Evolutionary conservation across 2,797 vertebrate species (phyloP), one percentile per base, ranked within the genome.

Genomic region (Syngnathus rostellatus): DNA sequence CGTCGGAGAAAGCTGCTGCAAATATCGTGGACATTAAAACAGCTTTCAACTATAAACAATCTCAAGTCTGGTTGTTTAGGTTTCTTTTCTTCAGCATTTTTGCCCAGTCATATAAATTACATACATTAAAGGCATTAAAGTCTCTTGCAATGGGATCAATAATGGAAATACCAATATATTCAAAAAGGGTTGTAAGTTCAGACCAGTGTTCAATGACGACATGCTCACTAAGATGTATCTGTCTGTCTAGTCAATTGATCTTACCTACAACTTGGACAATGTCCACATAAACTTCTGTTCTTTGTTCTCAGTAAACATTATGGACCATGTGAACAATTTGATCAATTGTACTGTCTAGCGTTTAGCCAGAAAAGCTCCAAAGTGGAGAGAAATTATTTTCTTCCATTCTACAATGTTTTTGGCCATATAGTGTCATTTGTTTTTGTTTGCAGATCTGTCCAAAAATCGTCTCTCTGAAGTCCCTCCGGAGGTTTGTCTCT

Each of bases 381-480:
- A 23, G 19, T 11, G 5, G 5, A 17, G 23, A 55, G 6, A 21
- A 2, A 14, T 55, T 25, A 2, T 11, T 25, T 19, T 39, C 17
- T 58, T 1, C 31, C 55, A 37, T 38, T 57, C 19, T 2, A 38
- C 37, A 2, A 23, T 17, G 55, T 50, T 19, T 48, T 48, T 48
- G 48, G 19, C 17, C 19, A 7, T 19, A 19, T 17, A 37, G 16
- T 14, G 31, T 23, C 10, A 23, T 62, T 43, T 21, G n/a, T 62
- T 45, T 17, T 62, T 46, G 10, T 62, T 75, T 86, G 65, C 87
- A 99, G 96, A 99, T 89, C 90, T 99, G 82, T 99, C 97, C 54
- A 97, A 94, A 91, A 99, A 99, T 85, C 92, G 95, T 59, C 94
- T 99, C 80, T 90, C 91, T 75, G 97, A 99, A 87, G 92, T 99